Conservation (phyloP, 2,113 vertebrate species). For the Egretta garzetta region DNA sequence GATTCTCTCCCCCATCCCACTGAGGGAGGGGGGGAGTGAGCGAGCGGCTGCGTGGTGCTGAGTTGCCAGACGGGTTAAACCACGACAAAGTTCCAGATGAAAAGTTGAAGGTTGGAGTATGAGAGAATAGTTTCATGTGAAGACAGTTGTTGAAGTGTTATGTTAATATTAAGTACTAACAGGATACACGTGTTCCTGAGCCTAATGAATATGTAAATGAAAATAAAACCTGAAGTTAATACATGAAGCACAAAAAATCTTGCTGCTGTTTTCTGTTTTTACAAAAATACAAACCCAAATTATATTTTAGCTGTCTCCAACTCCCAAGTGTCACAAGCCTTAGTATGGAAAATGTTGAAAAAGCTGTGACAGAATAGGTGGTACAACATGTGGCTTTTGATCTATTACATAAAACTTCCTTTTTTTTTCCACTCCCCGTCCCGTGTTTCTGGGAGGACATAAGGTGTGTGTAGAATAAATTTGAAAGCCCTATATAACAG, state of each 20-base stretch:
- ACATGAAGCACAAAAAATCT: background rate
- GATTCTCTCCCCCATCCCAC: too few relatives aligned
- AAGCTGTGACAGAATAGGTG: background rate
- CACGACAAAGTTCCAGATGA: background rate
- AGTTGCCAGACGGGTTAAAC: too few relatives aligned
- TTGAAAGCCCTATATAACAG: background rate
- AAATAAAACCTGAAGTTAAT: background rate
- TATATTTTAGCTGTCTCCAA: background rate
- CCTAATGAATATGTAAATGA: background rate
- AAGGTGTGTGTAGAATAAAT: background rate
- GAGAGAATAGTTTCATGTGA: background rate
- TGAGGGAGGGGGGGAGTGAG: too few relatives aligned
- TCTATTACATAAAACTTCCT: rapidly evolving
- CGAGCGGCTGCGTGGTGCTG: too few relatives aligned
- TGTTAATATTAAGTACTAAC: background rate
- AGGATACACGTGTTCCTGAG: background rate
- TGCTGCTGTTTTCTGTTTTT: background rate
- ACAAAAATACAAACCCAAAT: background rate
- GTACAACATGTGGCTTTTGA: background rate
- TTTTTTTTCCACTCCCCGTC: background rate
- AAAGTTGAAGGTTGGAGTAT: background rate
- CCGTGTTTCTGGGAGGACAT: background rate
- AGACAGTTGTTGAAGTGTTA: background rate
- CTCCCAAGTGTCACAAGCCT: background rate
- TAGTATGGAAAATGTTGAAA: background rate